These are phyloP conservation scores for Neostethus bicornis DNA, from an alignment of 2,797 vertebrate genomes.

Conservation along the genomic window DNA sequence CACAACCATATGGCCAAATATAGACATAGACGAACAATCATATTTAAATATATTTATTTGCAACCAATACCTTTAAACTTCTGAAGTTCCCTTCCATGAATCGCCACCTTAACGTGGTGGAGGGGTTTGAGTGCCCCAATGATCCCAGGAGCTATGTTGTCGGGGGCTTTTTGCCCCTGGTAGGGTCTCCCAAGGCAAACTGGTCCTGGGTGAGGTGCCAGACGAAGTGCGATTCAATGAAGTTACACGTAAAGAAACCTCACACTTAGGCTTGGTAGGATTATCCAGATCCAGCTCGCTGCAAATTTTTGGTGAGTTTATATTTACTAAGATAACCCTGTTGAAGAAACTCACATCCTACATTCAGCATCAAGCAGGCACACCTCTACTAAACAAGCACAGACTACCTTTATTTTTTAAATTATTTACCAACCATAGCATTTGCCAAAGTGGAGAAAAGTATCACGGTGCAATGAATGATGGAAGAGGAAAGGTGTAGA, in stretches of 20 bases:
- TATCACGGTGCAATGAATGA: too few relatives aligned
- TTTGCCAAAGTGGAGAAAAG: too few relatives aligned
- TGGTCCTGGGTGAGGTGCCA: conserved; percentile 16
- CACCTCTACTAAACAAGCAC: too few relatives aligned
- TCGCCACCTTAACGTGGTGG: conserved; percentile 20
- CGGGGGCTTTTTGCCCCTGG: conserved; percentile 4
- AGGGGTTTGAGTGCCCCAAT: conserved; percentile 14
- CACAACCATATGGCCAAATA: too few relatives aligned
- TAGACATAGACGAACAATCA: too few relatives aligned
- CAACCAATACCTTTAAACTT: not conserved
- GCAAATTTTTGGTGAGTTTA: not conserved
- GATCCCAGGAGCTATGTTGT: conserved; percentile 22
- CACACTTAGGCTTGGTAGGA: not conserved
- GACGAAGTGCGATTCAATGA: conserved; percentile 10
- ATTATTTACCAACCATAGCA: not conserved
- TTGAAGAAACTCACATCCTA: not conserved
- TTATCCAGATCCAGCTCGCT: not conserved
- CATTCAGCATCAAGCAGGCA: too few relatives aligned
- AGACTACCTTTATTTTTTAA: too few relatives aligned
- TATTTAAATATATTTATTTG: too few relatives aligned
- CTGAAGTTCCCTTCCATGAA: conserved; percentile 1
- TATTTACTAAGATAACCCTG: not conserved
- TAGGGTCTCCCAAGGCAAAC: conserved; percentile 21
- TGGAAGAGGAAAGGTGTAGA: too few relatives aligned
- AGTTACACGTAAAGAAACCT: not conserved